Evolutionary conservation across 2,888 invertebrate species (phyloP), one percentile per base, ranked within the genome.

Genomic region (Lysandra bellargus): DNA sequence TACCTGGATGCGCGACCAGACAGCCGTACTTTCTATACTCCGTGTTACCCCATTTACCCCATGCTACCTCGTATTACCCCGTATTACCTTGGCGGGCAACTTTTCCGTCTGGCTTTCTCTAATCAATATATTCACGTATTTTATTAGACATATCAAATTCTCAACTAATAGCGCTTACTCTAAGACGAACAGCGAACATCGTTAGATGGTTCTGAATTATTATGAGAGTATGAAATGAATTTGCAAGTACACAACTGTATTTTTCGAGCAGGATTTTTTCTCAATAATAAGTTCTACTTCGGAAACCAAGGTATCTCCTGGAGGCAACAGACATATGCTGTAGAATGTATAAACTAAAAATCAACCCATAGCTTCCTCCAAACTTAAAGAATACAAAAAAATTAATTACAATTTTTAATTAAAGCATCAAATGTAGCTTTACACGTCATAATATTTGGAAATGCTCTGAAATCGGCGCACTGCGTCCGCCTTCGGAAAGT

Each of bases 401-500:
- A 69, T 37, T 69, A 64, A 64, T 69, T 37, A 14, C 14, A 33
- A 9, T 69, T 69, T 69, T 69, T 4, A 69, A 69, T 69, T 33
- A 69, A 37, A 69, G 33, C 69, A 33, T 14, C 69, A 37, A 69
- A 69, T 69, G 69, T 33, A 69, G 69, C 33, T 37, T 37, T 69
- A 69, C 33, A 37, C 69, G 37, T 69, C 7, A 69, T 69, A 69
- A 69, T 69, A 69, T 76, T 76, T 53, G 76, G n/a, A 2, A 53
- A 44, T 44, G 49, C 33, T 76, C 57, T 75, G 44, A 1, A 53
- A 14, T 89, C 90, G 90, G 87, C 87, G 88, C 88, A 88, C 89
- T 89, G 87, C 88, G 86, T 87, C 86, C 88, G 90, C 93, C 90
- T 93, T 93, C 88, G 87, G 90, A 90, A 92, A 91, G 91, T 93